Base-by-base conservation (phyloP, 1,140 invertebrate species). In the Matsumurasca onukii region DNA sequence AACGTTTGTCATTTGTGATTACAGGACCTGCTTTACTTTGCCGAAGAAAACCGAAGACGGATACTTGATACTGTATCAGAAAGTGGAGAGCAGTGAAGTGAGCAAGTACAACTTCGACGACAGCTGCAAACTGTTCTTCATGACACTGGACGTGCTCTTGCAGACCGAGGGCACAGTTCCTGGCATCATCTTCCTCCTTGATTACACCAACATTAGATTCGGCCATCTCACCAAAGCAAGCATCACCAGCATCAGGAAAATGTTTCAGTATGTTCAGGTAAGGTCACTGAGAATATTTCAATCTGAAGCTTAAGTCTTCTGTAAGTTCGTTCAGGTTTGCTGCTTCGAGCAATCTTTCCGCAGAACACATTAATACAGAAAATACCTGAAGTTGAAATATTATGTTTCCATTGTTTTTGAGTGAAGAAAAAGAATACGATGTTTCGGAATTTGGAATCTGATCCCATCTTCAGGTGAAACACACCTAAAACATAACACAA, bases 71-170 rank as follows among this genome's bases (percentile, higher is more conserved):
- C 81, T 89, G 55, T 86, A 83, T 76, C 85, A 88, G 73, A 84
- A 87, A 3, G 75, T 91, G 13, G 80, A 77, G 48, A 84, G 88
- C 67, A 80, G 81, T 22, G 83, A 87, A 49, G 78, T 87, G 3
- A 83, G 85, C 31, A 83, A 85, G 72, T 91, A 88, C 73, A 81
- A 85, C 73, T 88, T 89, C 73, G 82, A 85, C 45, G 86, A 89
- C 69, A 81, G 82, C 0, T 81, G 89, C 17, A 90, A 89, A 77
- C 80, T 88, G 57, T 67, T 75, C 13, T 31, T 63, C 39, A 76
- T 76, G 75, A 63, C 70, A 2, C 69, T 74, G 24, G 75, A 76
- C 25, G 67, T 71, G 9, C 67, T 71, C 17, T 57, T 72, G 5
- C 45, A 65, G 15, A 69, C 68, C 2, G 73, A 76, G 31, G 73